Base-by-base conservation (phyloP, 2,888 invertebrate genomes). In the Coelopa pilipes region DNA sequence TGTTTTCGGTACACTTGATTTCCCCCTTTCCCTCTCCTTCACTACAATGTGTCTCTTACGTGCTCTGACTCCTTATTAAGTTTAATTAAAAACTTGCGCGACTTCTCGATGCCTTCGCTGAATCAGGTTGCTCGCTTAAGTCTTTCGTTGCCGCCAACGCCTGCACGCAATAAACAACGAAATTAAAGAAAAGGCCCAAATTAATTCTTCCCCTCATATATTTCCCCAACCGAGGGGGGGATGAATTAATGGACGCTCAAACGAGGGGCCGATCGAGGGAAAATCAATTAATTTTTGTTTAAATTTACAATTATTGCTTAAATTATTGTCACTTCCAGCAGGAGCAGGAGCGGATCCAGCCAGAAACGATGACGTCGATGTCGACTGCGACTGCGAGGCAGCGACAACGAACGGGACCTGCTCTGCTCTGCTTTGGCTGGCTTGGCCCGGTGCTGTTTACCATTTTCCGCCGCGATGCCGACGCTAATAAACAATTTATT, bases 401-500 rank as follows among this genome's bases (percentile, higher is more conserved):
- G 19, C 59, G 47, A 13, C 24, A 19, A 15, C 46, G 59, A 57
- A 67, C 67, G 13, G 70, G 47, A 60, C 34, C 34, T 34, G 34
- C 34, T 34, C 34, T 7, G 34, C 34, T 34, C 34, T 34, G 34
- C 34, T 34, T n/a, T n/a, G n/a, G n/a, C n/a, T n/a, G n/a, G n/a
- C n/a, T n/a, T n/a, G n/a, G n/a, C n/a, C n/a, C 53, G 53, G 3
- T 53, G 15, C 19, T 45, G 49, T 66, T 66, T 1, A 60, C 13
- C 60, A 24, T 24, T 60, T 66, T 49, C 12, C 50, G 47, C 17
- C 21, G 24, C 11, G n/a, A 70, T 47, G 15, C 7, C 70, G 70
- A 70, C 70, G 21, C 49, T 70, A 70, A 70, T 70, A 70, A 70
- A 70, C 59, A 59, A 70, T 70, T 70, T 70, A 70, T 70, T 70